These are phyloP conservation scores for Myopa tessellatipennis DNA, from an alignment of 2,888 invertebrate genomes.

Conservation along the genomic window DNA sequence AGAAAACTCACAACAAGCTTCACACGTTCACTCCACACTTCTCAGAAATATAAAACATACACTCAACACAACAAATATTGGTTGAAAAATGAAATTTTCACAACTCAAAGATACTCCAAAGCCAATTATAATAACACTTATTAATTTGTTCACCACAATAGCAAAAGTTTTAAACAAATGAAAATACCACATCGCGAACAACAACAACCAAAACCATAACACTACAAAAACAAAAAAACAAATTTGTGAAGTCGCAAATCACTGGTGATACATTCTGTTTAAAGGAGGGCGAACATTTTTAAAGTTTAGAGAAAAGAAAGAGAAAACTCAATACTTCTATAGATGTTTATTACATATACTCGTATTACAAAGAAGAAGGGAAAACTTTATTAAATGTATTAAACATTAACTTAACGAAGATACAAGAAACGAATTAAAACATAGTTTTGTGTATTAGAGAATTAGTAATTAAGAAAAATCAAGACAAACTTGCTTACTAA, in stretches of 20 bases:
- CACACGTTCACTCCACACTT: constrained; percentile 32
- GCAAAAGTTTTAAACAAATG: constrained; percentile 28
- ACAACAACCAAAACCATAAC: constrained; percentile 43
- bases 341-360: constrained; percentile 56
- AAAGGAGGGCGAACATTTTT: neutral
- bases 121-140: neutral
- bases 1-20: constrained; percentile 38
- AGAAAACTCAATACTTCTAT: constrained; percentile 54
- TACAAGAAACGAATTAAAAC: constrained; percentile 41
- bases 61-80: constrained; percentile 22
- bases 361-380: constrained; percentile 39
- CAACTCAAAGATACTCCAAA: neutral
- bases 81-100: neutral
- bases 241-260: constrained; percentile 63
- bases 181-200: constrained; percentile 29
- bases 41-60: constrained; percentile 27
- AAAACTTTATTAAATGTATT: constrained; percentile 49
- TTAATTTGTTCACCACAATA: constrained; percentile 17
- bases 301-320: constrained; percentile 42
- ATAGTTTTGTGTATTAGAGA: constrained; percentile 43
- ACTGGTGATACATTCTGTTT: constrained; percentile 63
- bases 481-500: constrained; percentile 44
- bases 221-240: constrained; percentile 51
- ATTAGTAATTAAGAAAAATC: constrained; percentile 43
- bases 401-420: constrained; percentile 43